Conservation (phyloP, 2,888 invertebrate genomes). For the Metallyticus violacea region DNA sequence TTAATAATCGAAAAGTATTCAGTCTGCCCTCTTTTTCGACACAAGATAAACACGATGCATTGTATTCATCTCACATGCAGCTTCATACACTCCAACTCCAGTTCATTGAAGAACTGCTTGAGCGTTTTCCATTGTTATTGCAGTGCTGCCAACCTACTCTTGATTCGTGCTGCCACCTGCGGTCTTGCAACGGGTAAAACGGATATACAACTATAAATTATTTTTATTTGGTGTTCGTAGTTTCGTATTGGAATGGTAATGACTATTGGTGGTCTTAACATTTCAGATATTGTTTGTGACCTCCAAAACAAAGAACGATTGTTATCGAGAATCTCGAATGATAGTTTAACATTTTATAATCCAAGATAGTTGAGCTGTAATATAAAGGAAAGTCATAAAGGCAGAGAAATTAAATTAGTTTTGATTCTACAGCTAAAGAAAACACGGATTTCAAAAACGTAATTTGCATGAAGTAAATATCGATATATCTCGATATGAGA, state of each 20-base stretch:
- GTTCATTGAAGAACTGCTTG: no score
- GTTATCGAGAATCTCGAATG: background rate
- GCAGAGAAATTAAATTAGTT: background rate
- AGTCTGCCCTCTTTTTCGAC: background rate
- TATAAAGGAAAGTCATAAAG: background rate
- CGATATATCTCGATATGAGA: constrained; percentile 23
- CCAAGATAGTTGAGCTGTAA: background rate
- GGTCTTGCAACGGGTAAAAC: background rate
- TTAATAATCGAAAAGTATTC: no score
- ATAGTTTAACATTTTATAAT: background rate
- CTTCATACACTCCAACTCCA: background rate
- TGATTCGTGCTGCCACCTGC: background rate
- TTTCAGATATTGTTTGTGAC: background rate
- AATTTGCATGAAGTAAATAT: constrained; percentile 28
- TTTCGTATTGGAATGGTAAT: background rate
- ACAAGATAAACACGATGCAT: background rate
- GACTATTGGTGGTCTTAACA: background rate
- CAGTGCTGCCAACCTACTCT: background rate
- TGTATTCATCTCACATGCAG: background rate
- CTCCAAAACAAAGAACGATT: background rate
- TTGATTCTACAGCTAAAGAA: background rate
- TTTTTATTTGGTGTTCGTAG: background rate
- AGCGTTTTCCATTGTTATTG: background rate
- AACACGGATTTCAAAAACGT: constrained; percentile 5
- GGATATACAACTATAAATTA: background rate